A percentile compares a stretch with the other conserved stretches of the same genome.
Evolutionary conservation across 2,888 invertebrate genomes (phyloP).

Genomic region (Opisthograptis luteolata): DNA sequence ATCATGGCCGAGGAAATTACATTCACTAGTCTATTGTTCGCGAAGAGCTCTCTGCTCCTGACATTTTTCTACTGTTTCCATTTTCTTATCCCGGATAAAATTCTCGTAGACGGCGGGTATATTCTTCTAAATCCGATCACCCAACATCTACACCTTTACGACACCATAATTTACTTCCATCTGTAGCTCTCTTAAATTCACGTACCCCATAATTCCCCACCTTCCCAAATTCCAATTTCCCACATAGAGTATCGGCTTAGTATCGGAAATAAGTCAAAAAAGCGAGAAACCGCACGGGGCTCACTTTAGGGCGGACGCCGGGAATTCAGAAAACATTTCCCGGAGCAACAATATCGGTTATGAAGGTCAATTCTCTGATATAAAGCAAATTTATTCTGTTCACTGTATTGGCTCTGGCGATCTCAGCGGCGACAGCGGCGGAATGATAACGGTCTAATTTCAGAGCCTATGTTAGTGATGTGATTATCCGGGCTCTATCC

Average conservation of each 20-base stretch:
- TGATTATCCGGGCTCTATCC: slow-evolving; percentile 8
- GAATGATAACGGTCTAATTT: slow-evolving; percentile 84
- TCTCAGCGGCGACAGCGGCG: slow-evolving; percentile 75
- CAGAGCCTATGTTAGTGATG: slow-evolving; percentile 50
- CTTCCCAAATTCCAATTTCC: slow-evolving; percentile 60
- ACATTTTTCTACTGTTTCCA: slow-evolving; percentile 16
- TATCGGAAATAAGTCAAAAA: slow-evolving; percentile 57
- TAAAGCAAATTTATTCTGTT: slow-evolving; percentile 83
- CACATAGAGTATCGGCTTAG: slow-evolving; percentile 52
- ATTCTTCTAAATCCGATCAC: slow-evolving; percentile 10
- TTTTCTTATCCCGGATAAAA: not conserved
- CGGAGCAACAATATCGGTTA: slow-evolving; percentile 78
- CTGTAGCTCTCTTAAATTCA: slow-evolving; percentile 30
- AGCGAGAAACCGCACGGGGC: slow-evolving; percentile 49
- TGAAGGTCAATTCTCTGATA: slow-evolving; percentile 79
- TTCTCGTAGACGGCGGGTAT: not conserved
- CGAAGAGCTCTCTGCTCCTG: slow-evolving; percentile 30
- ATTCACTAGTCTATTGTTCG: slow-evolving; percentile 37
- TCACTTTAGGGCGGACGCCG: slow-evolving; percentile 48
- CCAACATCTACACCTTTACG: slow-evolving; percentile 20
- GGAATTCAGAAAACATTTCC: slow-evolving; percentile 69
- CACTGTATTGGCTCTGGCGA: slow-evolving; percentile 82
- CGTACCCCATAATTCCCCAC: slow-evolving; percentile 38
- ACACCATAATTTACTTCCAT: slow-evolving; percentile 28
- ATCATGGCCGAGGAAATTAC: slow-evolving; percentile 49